Percentiles rank a stretch among this genome's conserved stretches.
Evolutionary conservation across 2,888 invertebrate genomes (phyloP).

Genomic region (Stratiomys singularior): DNA sequence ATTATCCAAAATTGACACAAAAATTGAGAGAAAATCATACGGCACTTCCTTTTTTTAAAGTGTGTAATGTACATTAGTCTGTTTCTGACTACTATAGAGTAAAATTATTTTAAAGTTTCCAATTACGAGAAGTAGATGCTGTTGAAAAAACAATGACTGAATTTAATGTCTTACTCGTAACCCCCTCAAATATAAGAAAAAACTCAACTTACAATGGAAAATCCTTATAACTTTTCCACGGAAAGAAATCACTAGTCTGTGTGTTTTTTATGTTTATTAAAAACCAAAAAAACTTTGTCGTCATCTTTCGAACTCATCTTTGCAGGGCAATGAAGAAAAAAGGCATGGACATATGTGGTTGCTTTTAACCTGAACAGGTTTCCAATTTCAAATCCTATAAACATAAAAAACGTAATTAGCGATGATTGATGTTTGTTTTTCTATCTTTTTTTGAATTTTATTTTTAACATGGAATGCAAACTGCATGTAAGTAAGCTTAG

Average conservation of each 20-base stretch:
- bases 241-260: background rate
- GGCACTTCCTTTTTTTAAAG: too few species aligned
- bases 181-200: background rate
- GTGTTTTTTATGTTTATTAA: background rate
- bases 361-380: constrained; percentile 1
- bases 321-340: background rate
- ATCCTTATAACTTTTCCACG: background rate
- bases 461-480: background rate
- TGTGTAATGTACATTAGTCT: too few species aligned
- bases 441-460: background rate
- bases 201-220: background rate
- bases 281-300: background rate
- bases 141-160: too few species aligned
- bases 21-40: too few species aligned
- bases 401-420: constrained; percentile 7
- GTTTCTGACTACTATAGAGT: too few species aligned
- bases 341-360: background rate
- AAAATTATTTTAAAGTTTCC: too few species aligned
- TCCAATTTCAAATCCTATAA: background rate
- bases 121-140: too few species aligned
- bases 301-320: background rate
- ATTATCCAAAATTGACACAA: too few species aligned
- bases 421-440: background rate
- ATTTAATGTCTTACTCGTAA: too few species aligned
- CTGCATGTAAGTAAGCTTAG: background rate